Percentiles rank a stretch among this genome's conserved stretches.
These are phyloP conservation scores for Melanotaenia boesemani DNA, from an alignment of 2,797 vertebrate species.

Conservation along the genomic window DNA sequence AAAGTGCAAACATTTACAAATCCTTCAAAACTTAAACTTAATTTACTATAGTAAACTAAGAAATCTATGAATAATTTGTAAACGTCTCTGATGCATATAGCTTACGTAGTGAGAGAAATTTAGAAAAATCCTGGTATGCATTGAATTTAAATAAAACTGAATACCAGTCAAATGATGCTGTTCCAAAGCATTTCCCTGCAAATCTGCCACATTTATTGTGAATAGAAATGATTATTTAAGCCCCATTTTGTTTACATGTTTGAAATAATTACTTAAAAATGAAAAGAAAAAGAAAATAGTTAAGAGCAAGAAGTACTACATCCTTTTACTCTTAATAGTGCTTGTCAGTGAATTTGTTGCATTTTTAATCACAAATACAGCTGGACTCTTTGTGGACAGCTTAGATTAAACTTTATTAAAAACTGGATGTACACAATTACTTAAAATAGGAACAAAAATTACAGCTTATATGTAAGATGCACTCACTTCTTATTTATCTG, in stretches of 20 bases:
- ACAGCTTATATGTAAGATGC: background rate
- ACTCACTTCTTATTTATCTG: background rate
- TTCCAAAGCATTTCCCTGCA: too few relatives aligned
- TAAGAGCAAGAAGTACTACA: background rate
- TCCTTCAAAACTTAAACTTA: background rate
- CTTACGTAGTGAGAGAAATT: background rate
- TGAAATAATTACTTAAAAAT: background rate
- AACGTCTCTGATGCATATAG: background rate
- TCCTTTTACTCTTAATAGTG: background rate
- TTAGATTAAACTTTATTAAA: background rate
- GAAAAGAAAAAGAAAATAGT: background rate
- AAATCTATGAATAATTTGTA: background rate
- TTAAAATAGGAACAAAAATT: background rate
- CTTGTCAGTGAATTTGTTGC: background rate
- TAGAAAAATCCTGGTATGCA: background rate
- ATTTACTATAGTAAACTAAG: background rate
- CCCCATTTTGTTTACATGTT: background rate
- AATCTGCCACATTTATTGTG: too few relatives aligned
- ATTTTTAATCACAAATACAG: background rate
- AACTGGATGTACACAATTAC: background rate
- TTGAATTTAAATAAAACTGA: background rate
- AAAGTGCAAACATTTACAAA: background rate
- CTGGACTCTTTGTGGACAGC: background rate
- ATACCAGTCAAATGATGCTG: too few relatives aligned
- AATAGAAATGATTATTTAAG: too few relatives aligned